Evolutionary conservation across 2,113 vertebrate genomes (phyloP).

Genomic region (Gasterosteus nipponicus): DNA sequence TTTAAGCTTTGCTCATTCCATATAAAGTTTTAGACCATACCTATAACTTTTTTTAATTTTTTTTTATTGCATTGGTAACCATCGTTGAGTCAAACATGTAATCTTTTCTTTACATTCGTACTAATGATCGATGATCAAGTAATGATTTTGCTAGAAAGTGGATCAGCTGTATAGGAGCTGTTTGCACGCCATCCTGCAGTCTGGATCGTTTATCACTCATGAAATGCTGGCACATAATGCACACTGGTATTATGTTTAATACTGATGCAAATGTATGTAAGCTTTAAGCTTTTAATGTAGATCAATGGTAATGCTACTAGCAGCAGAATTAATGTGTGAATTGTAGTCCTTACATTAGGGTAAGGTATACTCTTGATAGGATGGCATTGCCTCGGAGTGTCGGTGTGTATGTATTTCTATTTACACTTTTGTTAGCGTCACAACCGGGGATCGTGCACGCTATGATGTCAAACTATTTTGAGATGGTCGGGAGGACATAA

Average conservation of each 20-base stretch:
- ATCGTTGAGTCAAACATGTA: conserved; percentile 32
- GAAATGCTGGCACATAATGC: conserved; percentile 69
- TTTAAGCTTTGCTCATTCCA: conserved; percentile 52
- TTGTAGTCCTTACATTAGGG: conserved; percentile 82
- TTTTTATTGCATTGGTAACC: conserved; percentile 41
- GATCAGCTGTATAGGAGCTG: conserved; percentile 59
- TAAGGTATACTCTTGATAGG: conserved; percentile 75
- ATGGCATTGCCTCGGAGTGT: conserved; percentile 74
- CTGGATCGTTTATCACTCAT: conserved; percentile 50
- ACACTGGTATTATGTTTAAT: conserved; percentile 72
- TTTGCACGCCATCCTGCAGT: conserved; percentile 59
- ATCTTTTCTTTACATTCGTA: conserved; percentile 45
- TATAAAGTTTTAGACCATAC: conserved; percentile 65
- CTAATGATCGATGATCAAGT: conserved; percentile 52
- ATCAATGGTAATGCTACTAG: conserved; percentile 75
- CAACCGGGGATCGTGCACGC: conserved; percentile 50
- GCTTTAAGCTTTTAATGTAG: conserved; percentile 81
- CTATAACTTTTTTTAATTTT: conserved; percentile 50
- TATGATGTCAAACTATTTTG: conserved; percentile 20
- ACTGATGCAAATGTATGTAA: conserved; percentile 78
- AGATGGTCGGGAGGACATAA: background rate
- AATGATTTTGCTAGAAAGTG: conserved; percentile 52
- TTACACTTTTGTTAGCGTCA: conserved; percentile 49
- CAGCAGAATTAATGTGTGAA: conserved; percentile 73
- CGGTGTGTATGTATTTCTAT: conserved; percentile 55